These are phyloP conservation scores for Brevimyrus niger DNA, from an alignment of 2,113 vertebrate species.

Conservation along the genomic window DNA sequence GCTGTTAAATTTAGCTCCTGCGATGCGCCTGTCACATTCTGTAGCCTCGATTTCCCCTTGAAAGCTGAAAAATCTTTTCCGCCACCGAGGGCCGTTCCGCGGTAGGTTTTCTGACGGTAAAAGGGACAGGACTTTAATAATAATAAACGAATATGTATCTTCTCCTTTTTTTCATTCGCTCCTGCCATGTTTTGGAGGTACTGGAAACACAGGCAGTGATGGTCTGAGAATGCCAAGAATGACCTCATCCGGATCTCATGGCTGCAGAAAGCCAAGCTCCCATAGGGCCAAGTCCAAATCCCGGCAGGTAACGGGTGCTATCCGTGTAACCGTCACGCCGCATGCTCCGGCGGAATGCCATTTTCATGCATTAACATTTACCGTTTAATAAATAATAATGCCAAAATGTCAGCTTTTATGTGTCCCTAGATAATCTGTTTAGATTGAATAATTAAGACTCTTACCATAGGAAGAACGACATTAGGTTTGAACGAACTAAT, in stretches of 20 bases:
- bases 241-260: neutral
- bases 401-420: conserved; percentile 4
- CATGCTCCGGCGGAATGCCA: neutral
- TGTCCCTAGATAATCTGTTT: conserved; percentile 19
- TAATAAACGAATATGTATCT: neutral
- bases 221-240: neutral
- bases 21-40: conserved; percentile 13
- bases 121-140: neutral
- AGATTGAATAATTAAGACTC: conserved; percentile 13
- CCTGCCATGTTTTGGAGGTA: neutral
- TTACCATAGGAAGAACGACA: neutral
- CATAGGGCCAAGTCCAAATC: neutral
- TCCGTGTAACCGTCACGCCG: neutral
- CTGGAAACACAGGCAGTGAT: neutral
- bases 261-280: neutral
- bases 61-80: neutral
- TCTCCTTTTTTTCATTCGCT: neutral
- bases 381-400: conserved; percentile 12
- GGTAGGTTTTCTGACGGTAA: no score
- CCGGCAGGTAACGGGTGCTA: neutral
- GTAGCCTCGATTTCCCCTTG: conserved; percentile 7
- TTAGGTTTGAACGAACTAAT: conserved; percentile 6
- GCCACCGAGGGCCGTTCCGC: neutral
- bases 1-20: conserved; percentile 26
- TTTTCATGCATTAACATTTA: conserved; percentile 17